phyloP scores from a whole-genome alignment of 2,113 vertebrate species.

The Corynorhinus townsendii region DNA sequence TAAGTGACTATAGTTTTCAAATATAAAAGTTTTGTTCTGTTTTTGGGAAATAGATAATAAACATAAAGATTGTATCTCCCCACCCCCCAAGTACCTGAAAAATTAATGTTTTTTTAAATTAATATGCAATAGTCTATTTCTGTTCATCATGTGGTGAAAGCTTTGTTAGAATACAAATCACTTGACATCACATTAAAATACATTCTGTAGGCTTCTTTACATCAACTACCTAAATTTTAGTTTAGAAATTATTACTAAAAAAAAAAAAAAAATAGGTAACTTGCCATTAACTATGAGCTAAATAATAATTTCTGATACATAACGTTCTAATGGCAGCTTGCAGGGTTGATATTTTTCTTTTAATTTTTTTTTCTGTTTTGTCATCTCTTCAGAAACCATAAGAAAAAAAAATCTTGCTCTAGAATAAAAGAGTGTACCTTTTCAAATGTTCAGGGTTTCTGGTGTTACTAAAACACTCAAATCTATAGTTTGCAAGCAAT shows the following conservation, averaged over 20 bases:
- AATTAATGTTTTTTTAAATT: background rate
- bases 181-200: conserved; percentile 11
- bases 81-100: background rate
- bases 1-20: background rate
- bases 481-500: background rate
- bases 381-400: background rate
- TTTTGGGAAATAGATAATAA: background rate
- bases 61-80: background rate
- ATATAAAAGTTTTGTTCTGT: background rate
- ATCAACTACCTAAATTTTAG: background rate
- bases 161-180: background rate
- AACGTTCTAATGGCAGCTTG: background rate
- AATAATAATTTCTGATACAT: background rate
- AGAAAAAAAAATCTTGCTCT: background rate
- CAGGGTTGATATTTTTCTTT: background rate
- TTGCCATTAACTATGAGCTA: background rate
- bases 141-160: background rate
- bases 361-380: background rate
- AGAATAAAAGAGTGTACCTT: conserved; percentile 13
- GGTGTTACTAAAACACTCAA: background rate
- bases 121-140: background rate
- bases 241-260: background rate
- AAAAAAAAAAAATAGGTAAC: background rate
- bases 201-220: background rate
- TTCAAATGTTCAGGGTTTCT: background rate